Base-by-base conservation (phyloP, 1,140 invertebrate genomes). In the Bombus polaris region DNA sequence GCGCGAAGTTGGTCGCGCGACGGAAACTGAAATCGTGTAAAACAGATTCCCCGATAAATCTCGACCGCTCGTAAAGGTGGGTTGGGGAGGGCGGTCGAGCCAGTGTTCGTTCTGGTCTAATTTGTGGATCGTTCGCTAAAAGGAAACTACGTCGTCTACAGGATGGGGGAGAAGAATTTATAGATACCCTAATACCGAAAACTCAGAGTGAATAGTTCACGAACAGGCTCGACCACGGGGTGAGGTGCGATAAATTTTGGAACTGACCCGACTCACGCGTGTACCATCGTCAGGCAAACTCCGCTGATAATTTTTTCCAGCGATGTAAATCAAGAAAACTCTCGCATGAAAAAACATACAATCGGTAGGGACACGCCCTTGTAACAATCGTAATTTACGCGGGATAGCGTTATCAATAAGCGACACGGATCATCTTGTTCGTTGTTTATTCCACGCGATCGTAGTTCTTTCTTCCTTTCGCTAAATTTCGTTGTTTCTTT, bases 151-250 rank as follows among this genome's bases (percentile, higher is more conserved):
- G 83, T 89, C 80, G 88, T 77, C 83, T 68, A 79, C 85, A 65
- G 82, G 87, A 82, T 37, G 44, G 83, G 25, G 35, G 87, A 78
- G 87, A 89, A 86, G 88, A 92, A 91, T 91, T 92, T 92, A 92
- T 91, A 87, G 90, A 89, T 86, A 81, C 76, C 73, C 87, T 91
- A 90, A 92, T 92, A 90, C 87, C 87, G 90, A 92, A 87, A 92
- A 91, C 87, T 88, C 86, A 70, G 77, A 39, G 88, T 86, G 90
- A 89, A 92, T 90, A 85, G 90, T 91, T 86, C 12, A 74, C 39
- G 78, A 89, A 72, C 70, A 44, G 59, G 53, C 37, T 4, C 8
- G 62, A 13, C 9, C 15, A 57, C 22, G 0, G 13, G 32, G 12
- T 35, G 68, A 53, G n/a, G 47, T 25, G 62, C 77, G 76, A 82